These are phyloP conservation scores for Tinamus major DNA, from an alignment of 2,797 vertebrate genomes.

Conservation along the genomic window DNA sequence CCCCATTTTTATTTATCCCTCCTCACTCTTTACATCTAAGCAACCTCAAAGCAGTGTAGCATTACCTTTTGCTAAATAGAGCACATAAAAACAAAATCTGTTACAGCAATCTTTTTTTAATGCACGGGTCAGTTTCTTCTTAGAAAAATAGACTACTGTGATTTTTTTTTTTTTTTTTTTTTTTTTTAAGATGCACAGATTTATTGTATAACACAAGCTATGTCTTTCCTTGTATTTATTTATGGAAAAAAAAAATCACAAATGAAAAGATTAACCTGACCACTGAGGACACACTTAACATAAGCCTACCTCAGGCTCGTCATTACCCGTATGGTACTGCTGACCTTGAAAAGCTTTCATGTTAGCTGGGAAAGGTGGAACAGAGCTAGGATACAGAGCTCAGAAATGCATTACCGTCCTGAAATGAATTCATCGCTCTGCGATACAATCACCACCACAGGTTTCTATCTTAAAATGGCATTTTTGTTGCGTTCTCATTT, in stretches of 20 bases:
- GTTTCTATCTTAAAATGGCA: constrained; percentile 1
- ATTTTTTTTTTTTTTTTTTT: neutral
- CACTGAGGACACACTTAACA: constrained; percentile 46
- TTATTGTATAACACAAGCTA: constrained; percentile 1
- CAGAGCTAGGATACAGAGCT: neutral
- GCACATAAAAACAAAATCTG: neutral
- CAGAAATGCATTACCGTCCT: neutral
- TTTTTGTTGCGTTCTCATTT: neutral
- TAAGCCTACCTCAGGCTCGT: constrained; percentile 54
- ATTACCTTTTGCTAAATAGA: constrained; percentile 29
- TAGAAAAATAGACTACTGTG: constrained; percentile 7
- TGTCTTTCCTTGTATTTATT: constrained; percentile 22
- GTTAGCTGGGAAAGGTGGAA: neutral
- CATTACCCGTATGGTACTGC: constrained; percentile 27
- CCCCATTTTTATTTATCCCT: constrained; percentile 44
- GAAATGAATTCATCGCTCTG: neutral
- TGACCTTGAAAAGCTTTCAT: constrained; percentile 71
- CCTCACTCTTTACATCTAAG: neutral
- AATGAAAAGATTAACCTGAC: constrained; percentile 65
- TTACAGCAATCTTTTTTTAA: no score
- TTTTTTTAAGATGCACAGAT: neutral
- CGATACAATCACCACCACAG: neutral
- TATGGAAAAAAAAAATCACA: neutral
- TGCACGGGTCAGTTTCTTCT: neutral
- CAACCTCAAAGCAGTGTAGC: neutral